These are phyloP conservation scores for Clarias laeviceps DNA, from an alignment of 2,797 vertebrate genomes.

Conservation along the genomic window DNA sequence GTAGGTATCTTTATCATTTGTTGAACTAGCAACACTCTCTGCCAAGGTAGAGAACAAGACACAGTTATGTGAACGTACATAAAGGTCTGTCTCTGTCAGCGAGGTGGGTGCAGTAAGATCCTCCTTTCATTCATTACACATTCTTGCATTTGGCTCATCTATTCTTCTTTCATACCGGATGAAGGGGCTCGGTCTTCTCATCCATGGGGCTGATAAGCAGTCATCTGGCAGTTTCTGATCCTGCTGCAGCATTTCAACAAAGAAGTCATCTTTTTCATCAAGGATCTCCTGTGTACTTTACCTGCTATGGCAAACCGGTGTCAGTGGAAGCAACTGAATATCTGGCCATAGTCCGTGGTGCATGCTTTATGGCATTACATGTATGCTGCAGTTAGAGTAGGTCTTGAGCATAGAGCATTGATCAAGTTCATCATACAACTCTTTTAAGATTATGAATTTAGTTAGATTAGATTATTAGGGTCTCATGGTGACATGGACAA, in stretches of 20 bases:
- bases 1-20: background rate
- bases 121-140: background rate
- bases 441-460: background rate
- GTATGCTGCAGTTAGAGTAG: background rate
- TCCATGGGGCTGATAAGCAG: background rate
- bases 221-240: background rate
- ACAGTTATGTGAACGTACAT: background rate
- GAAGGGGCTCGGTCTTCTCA: background rate
- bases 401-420: background rate
- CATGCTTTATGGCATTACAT: background rate
- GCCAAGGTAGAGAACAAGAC: background rate
- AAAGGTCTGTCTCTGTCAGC: background rate
- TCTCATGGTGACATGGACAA: background rate
- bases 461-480: too few species aligned
- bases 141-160: background rate
- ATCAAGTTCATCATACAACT: background rate
- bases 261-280: background rate
- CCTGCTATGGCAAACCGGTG: background rate
- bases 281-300: background rate
- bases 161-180: too few species aligned
- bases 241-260: background rate
- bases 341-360: background rate
- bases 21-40: background rate
- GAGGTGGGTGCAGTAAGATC: background rate
- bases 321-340: background rate